Conservation (phyloP, 2,113 vertebrate genomes). For the Callipepla squamata region DNA sequence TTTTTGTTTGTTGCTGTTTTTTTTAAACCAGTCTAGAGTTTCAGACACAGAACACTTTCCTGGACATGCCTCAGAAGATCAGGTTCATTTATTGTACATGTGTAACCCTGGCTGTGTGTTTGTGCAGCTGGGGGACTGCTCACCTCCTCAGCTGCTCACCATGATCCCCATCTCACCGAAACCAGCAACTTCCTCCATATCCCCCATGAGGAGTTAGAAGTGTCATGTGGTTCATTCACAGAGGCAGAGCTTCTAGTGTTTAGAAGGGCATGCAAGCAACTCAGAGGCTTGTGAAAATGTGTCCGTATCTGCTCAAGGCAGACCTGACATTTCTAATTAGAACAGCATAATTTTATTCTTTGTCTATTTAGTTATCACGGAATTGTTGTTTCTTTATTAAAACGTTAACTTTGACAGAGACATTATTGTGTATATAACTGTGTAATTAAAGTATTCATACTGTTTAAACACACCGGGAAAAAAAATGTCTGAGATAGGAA, state of each 20-base stretch:
- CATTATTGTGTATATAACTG: background rate
- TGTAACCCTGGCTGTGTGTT: background rate
- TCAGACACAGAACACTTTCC: background rate
- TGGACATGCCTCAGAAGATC: background rate
- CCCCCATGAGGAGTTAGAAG: background rate
- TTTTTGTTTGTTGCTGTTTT: background rate
- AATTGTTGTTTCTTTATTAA: background rate
- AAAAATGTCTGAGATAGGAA: background rate
- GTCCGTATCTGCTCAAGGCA: background rate
- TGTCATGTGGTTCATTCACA: background rate
- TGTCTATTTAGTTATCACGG: background rate
- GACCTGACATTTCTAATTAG: background rate
- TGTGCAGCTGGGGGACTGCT: background rate
- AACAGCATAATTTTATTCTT: background rate
- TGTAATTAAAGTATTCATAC: background rate
- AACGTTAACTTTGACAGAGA: background rate
- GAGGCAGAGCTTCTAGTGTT: background rate
- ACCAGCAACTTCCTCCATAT: background rate
- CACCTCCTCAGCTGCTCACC: background rate
- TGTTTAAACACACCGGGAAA: background rate
- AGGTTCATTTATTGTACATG: background rate
- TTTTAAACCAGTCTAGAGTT: background rate
- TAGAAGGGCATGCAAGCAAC: accelerated
- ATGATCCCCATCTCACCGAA: accelerated
- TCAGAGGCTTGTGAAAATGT: background rate